phyloP scores from a whole-genome alignment of 2,113 vertebrate genomes.

The Carassius gibelio region DNA sequence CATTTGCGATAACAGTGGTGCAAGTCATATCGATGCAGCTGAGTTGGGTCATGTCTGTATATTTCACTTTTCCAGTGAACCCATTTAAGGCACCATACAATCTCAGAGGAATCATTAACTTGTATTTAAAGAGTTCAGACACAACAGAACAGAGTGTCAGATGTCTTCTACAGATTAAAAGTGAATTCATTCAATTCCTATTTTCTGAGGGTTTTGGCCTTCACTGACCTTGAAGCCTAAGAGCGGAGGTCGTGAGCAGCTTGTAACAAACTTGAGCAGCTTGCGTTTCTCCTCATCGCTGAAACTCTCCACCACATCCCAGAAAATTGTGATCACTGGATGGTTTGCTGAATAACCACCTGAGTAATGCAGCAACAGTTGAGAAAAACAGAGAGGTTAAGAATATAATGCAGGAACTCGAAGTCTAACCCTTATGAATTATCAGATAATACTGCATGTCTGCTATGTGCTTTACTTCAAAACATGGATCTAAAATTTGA shows the following conservation, averaged over 20 bases:
- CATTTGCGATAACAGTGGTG: background rate
- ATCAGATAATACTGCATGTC: background rate
- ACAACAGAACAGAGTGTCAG: background rate
- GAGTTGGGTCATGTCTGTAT: background rate
- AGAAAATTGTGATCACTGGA: slow-evolving; percentile 93
- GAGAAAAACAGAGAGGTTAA: background rate
- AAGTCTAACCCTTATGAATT: background rate
- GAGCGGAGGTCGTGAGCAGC: slow-evolving; percentile 95
- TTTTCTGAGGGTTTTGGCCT: background rate
- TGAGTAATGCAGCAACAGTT: slow-evolving; percentile 54
- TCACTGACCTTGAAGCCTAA: slow-evolving; percentile 92
- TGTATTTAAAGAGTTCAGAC: background rate
- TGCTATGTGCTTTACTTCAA: background rate
- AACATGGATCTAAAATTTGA: background rate
- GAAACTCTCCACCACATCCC: slow-evolving; percentile 97
- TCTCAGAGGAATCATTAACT: slow-evolving; percentile 8
- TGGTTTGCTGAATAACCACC: slow-evolving; percentile 94
- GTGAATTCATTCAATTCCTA: background rate
- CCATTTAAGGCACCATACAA: background rate
- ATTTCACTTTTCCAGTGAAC: slow-evolving; percentile 5
- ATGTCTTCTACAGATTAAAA: background rate
- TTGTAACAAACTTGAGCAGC: slow-evolving; percentile 94
- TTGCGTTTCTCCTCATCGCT: slow-evolving; percentile 96
- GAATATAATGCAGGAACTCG: background rate
- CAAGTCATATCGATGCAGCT: background rate